These are phyloP conservation scores for Camponotus pennsylvanicus DNA, from an alignment of 1,140 invertebrate species.

Conservation along the genomic window DNA sequence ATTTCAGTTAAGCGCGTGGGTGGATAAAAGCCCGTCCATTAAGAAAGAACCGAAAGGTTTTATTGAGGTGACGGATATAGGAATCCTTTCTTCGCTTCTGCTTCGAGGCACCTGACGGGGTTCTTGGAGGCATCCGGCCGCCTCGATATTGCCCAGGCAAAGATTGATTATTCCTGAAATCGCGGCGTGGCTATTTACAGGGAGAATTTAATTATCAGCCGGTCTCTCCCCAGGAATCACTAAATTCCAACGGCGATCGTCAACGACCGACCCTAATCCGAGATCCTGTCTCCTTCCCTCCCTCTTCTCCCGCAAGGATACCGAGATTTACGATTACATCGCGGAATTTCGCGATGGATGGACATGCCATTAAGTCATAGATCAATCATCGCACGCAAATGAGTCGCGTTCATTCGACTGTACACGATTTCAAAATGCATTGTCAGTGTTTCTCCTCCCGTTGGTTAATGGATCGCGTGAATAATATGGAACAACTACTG, in stretches of 20 bases:
- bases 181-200: conserved; percentile 52
- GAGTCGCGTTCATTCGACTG: conserved; percentile 26
- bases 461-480: conserved; percentile 13
- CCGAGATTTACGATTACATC: conserved; percentile 46
- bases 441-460: conserved; percentile 21
- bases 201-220: conserved; percentile 70
- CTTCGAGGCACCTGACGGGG: conserved; percentile 5
- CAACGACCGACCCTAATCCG: conserved; percentile 14
- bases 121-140: not conserved
- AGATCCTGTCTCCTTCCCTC: not conserved
- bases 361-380: conserved; percentile 48
- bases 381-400: conserved; percentile 59
- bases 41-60: conserved; percentile 11
- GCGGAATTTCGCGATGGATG: conserved; percentile 19
- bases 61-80: conserved; percentile 1
- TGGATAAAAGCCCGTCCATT: conserved; percentile 51
- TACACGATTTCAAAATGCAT: conserved; percentile 40
- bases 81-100: conserved; percentile 2
- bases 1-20: conserved; percentile 54
- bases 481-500: not conserved
- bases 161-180: conserved; percentile 72
- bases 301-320: not conserved
- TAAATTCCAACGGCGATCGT: conserved; percentile 15
- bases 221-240: not conserved
- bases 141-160: not conserved